Evolutionary conservation across 2,113 vertebrate genomes (phyloP), one percentile per base, ranked within the genome.

Genomic region (Notarius lentiginosus): DNA sequence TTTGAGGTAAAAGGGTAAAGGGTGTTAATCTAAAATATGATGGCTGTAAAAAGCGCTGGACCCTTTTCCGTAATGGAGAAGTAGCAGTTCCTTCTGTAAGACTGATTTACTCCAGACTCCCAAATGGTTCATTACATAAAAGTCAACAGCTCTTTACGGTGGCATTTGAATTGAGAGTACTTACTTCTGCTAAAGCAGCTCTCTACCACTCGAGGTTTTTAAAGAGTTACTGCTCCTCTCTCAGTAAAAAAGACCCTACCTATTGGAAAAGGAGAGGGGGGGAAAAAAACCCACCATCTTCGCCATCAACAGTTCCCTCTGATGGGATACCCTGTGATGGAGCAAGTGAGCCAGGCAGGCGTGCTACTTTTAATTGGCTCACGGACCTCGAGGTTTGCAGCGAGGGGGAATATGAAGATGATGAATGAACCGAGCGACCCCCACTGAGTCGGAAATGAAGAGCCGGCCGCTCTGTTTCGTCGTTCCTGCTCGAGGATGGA

Each of bases 81-180:
- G 7, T n/a, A 72, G 76, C 0, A 53, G 73, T 86, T 85, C 83
- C 49, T 85, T 34, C 63, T 55, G 72, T 88, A 53, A 89, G 86
- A 89, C 83, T 85, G 22, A 87, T 89, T 85, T 27, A 88, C 77
- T 55, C 82, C 75, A 41, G 34, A 20, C 79, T 68, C 75, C 72
- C 76, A 68, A 84, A 85, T 82, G 80, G 56, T 86, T 86, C 15
- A 61, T 88, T 73, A 85, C 87, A 79, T 89, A 87, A 89, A 90
- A 88, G 79, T 89, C 79, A 82, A 60, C 73, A 73, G 79, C 87
- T 91, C 87, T 87, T 89, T 92, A 86, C 90, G 86, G 55, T 86
- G 88, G 86, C 87, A 85, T 90, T 90, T 90, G 86, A 85, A 83
- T 88, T 56, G 83, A 61, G 73, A 60, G 73, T 87, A 82, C 89